Evolutionary conservation across 2,888 invertebrate species (phyloP), one percentile per base, ranked within the genome.

Genomic region (Hanleya hanleyi): DNA sequence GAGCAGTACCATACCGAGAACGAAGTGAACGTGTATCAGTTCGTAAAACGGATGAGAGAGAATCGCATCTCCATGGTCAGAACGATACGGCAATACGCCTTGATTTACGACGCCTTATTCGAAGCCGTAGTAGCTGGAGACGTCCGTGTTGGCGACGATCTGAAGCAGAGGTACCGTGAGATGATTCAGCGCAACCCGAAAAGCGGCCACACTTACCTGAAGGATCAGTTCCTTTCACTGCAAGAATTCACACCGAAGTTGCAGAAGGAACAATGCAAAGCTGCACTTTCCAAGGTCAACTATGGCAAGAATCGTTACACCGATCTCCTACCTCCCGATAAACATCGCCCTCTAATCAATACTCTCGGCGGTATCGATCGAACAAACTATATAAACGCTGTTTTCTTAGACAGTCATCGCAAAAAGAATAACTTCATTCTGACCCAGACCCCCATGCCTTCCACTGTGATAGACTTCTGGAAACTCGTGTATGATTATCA

Each of bases 381-480:
- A 33, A 84, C 84, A 0, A 87, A 88, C 70, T 90, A 89, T 75
- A 88, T 90, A 49, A 90, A 90, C 76, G 90, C 90, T n/a, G 73
- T 89, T 12, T 86, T 85, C 69, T 37, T 90, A n/a, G 89, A 90
- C 73, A 84, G 90, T 33, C 87, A 88, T 73, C 74, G 71, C 41
- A 65, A 71, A 18, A 73, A 69, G 32, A 82, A 84, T 35, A 85
- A 84, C 67, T 89, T 87, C 69, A 86, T 90, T n/a, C 72, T 90
- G 18, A 89, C 90, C 1, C 90, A 90, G 76, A 88, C 88, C 0
- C 90, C 90, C 1, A 78, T 89, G 9, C 79, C 82, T 50, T 82
- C 82, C 22, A 90, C 90, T 9, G 82, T 89, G 15, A 78, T 81
- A 4, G 90, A 90, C 77, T 90, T 90, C 83, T 90, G 90, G 90